A percentile compares a stretch with the other conserved stretches of the same genome.
phyloP scores from a whole-genome alignment of 2,888 invertebrate species.

The Eurytoma californica region DNA sequence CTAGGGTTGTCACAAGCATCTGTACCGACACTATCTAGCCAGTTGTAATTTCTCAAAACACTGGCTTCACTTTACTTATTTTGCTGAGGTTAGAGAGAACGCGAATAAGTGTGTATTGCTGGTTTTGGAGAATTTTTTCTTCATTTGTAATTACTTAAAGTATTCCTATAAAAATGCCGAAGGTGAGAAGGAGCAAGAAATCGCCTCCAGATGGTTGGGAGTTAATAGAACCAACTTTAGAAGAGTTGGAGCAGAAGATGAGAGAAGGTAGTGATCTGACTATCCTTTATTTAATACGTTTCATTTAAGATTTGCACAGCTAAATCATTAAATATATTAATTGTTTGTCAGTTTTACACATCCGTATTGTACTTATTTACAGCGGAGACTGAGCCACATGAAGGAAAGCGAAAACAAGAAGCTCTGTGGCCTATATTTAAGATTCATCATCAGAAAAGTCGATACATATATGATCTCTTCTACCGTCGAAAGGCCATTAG shows the following conservation, averaged over 20 bases:
- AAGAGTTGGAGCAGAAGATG: conserved; percentile 99
- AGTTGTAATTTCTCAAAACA: too few relatives aligned
- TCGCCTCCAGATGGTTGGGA: conserved; percentile 99
- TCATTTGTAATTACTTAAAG: too few relatives aligned
- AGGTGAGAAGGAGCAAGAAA: conserved; percentile 92
- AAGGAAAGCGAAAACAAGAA: conserved; percentile 87
- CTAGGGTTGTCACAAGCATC: too few relatives aligned
- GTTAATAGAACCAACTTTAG: conserved; percentile 97
- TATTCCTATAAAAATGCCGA: conserved; percentile 81
- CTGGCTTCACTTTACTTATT: too few relatives aligned
- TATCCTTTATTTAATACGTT: background rate
- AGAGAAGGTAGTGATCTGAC: conserved; percentile 86
- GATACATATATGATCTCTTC: conserved; percentile 68
- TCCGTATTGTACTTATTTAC: conserved; percentile 57
- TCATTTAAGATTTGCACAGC: background rate
- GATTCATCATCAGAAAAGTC: conserved; percentile 69
- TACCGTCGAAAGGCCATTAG: conserved; percentile 75
- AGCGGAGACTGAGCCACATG: conserved; percentile 99
- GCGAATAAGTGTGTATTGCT: too few relatives aligned
- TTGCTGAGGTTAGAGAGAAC: too few relatives aligned
- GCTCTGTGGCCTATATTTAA: too few relatives aligned
- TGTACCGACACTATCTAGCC: too few relatives aligned
- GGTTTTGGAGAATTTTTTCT: too few relatives aligned
- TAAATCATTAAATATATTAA: background rate
- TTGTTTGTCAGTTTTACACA: conserved; percentile 25